Conservation (phyloP, 2,888 invertebrate species). For the Ormia ochracea region DNA sequence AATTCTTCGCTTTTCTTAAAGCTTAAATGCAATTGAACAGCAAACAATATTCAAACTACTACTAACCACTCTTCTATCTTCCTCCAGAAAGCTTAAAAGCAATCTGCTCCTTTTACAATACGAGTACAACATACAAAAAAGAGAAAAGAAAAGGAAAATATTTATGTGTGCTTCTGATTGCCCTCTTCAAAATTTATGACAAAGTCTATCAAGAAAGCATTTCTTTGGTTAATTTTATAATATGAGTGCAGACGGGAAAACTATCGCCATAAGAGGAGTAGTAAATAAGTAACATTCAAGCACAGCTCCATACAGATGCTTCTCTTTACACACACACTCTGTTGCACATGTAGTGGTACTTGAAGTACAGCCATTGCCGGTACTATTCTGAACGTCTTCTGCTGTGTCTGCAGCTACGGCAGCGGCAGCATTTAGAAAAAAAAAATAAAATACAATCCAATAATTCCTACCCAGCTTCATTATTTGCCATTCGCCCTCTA, state of each 20-base stretch:
- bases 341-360: constrained; percentile 21
- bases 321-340: neutral
- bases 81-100: neutral
- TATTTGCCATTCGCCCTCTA: constrained; percentile 23
- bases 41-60: neutral
- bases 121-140: too few species aligned
- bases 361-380: constrained; percentile 51
- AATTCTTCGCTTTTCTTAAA: neutral
- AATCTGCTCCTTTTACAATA: constrained; percentile 21
- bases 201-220: constrained; percentile 56
- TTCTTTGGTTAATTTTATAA: constrained; percentile 48
- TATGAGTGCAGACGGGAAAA: neutral
- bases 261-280: constrained; percentile 5
- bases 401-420: neutral
- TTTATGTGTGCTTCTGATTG: constrained; percentile 53
- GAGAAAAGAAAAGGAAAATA: too few species aligned
- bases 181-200: constrained; percentile 54
- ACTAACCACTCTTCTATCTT: neutral
- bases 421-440: neutral
- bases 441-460: constrained; percentile 9
- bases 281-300: constrained; percentile 40
- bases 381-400: constrained; percentile 17
- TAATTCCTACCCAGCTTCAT: constrained; percentile 15
- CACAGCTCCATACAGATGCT: neutral
- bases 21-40: neutral